phyloP scores from a whole-genome alignment of 2,797 vertebrate genomes.

The Cyprinella venusta region DNA sequence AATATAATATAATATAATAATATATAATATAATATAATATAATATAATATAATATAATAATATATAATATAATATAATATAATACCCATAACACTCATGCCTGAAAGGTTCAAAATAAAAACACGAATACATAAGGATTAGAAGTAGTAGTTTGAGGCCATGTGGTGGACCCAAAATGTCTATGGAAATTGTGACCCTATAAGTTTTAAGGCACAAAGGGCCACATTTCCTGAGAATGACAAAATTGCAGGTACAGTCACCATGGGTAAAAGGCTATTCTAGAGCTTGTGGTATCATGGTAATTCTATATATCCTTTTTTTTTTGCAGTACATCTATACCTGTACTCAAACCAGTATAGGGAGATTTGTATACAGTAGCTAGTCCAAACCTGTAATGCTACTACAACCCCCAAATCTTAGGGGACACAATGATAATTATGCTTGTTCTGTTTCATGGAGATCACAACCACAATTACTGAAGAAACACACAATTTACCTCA shows the following conservation, averaged over 20 bases:
- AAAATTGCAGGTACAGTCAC: neutral
- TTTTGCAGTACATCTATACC: neutral
- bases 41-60: too few species aligned
- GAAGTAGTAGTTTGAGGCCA: neutral
- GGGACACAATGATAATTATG: neutral
- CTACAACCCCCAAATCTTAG: neutral
- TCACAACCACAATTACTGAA: neutral
- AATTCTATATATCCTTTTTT: neutral
- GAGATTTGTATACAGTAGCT: neutral
- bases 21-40: too few species aligned
- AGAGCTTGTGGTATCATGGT: neutral
- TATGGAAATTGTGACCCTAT: neutral
- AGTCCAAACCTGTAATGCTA: neutral
- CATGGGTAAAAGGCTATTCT: neutral
- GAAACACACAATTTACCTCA: constrained; percentile 17
- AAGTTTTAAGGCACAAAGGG: neutral
- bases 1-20: too few species aligned
- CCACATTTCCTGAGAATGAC: neutral
- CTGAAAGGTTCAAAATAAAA: neutral
- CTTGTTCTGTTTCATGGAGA: constrained; percentile 1
- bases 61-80: neutral
- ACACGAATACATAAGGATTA: neutral
- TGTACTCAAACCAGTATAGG: neutral
- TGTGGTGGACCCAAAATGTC: neutral
- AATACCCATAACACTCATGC: neutral